Evolutionary conservation across 1,140 invertebrate genomes (phyloP).

Genomic region (Stegodyphus mimosarum): DNA sequence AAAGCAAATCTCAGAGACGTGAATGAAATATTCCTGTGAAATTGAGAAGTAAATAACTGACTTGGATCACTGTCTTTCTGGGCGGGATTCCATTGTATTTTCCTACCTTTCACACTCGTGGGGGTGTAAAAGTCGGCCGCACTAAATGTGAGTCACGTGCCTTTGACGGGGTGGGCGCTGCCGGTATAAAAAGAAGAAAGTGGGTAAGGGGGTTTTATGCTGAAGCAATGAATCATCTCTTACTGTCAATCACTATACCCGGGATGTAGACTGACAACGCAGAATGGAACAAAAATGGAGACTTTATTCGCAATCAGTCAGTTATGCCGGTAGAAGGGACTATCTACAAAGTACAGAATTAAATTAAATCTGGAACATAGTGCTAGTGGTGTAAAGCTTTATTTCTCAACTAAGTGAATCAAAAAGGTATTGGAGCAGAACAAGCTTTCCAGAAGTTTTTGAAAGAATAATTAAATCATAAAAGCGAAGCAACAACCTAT

Average conservation of each 20-base stretch:
- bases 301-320: constrained; percentile 52
- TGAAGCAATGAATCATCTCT: constrained; percentile 55
- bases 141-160: constrained; percentile 55
- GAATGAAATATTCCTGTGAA: no score
- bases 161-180: constrained; percentile 17
- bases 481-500: no score
- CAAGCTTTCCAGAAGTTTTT: no score
- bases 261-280: constrained; percentile 38
- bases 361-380: neutral
- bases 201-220: neutral
- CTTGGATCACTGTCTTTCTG: neutral
- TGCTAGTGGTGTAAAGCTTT: neutral
- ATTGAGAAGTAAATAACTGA: neutral
- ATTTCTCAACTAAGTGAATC: no score
- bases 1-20: no score
- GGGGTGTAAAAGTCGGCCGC: constrained; percentile 6
- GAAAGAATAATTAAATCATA: no score
- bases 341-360: neutral
- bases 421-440: no score
- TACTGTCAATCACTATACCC: constrained; percentile 43
- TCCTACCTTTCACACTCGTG: neutral
- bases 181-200: neutral
- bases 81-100: neutral
- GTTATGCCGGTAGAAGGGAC: constrained; percentile 6
- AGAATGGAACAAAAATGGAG: constrained; percentile 51